Evolutionary conservation across 2,888 invertebrate genomes (phyloP), one percentile per base, ranked within the genome.

Genomic region (Parasteatoda lunata): DNA sequence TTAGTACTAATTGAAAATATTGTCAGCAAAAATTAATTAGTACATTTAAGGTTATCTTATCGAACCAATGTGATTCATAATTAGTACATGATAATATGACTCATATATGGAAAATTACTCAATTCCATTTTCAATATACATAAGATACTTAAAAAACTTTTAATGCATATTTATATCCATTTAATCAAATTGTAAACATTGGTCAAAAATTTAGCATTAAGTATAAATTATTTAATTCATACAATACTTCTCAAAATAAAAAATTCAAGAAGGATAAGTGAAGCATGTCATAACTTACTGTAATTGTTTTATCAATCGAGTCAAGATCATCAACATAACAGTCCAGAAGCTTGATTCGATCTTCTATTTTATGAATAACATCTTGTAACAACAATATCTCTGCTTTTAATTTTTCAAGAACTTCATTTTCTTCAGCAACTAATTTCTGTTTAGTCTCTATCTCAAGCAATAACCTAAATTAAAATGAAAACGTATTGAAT

Each of bases 251-350:
- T 77, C 11, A 72, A 47, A 9, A 47, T 68, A 9, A 47, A 47
- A n/a, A 13, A 13, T 75, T 64, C 30, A 30, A 30, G 30, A 30
- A 30, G 2, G 2, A 1, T 30, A 30, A 30, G 30, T 30, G 30
- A 30, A 30, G 2, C 30, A 30, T 30, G 30, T 30, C 45, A 48
- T 7, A 52, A 72, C 77, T 86, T 83, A 89, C 88, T 15, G 79
- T 80, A 52, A 89, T 71, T n/a, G 83, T 87, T n/a, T 73, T 52
- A 52, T 89, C 88, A 30, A 88, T 84, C 59, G 30, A 52, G 5
- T 88, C 87, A 5, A 87, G 73, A 77, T 89, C 89, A 76, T 81
- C 84, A 13, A 85, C 78, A 78, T 88, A 88, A 59, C 83, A 83
- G 72, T 89, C 89, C 13, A 89, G 54, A 45, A 76, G 59, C 59